Base-by-base conservation (phyloP, 2,888 invertebrate genomes). In the Torymus tubicola region DNA sequence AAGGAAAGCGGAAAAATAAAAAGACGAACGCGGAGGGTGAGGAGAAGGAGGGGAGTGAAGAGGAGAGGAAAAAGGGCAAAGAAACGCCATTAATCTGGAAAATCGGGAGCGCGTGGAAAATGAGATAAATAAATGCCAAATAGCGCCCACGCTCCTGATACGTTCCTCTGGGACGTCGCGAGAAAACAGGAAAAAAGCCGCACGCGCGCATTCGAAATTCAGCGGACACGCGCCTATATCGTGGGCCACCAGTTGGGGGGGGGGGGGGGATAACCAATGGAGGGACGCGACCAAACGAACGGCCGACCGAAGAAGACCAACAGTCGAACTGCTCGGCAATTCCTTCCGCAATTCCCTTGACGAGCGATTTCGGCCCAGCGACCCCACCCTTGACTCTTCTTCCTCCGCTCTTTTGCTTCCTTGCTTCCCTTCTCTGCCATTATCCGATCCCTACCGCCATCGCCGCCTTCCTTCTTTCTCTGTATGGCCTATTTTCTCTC, bases 51-150 rank as follows among this genome's bases (percentile, higher is more conserved):
- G 42, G 11, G 14, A 16, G 4, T 18, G 24, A 16, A 14, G 55
- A 64, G 50, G 18, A n/a, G 12, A 2, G 13, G 21, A 74, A 50
- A 58, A 50, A 74, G 14, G n/a, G 2, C 24, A 18, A 21, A 63
- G 61, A 75, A 75, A 42, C n/a, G n/a, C 61, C 76, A 76, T 69
- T 76, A 76, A 76, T 69, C 76, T 76, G 63, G 55, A 69, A 75
- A 68, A 75, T 75, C 53, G 75, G 60, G 50, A 58, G 58, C 65
- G 65, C 73, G 55, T 42, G 57, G 57, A 58, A 75, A 60, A 75
- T 31, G 75, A 68, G 68, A 68, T 75, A 75, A 74, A 74, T 74
- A 74, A 69, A 69, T 74, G 57, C 31, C 65, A 64, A 55, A 63
- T 65, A 63, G 24, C 53, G 63, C 12, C 42, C 16, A 57, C 63